phyloP scores from a whole-genome alignment of 2,797 vertebrate species.

The Sciurus carolinensis region DNA sequence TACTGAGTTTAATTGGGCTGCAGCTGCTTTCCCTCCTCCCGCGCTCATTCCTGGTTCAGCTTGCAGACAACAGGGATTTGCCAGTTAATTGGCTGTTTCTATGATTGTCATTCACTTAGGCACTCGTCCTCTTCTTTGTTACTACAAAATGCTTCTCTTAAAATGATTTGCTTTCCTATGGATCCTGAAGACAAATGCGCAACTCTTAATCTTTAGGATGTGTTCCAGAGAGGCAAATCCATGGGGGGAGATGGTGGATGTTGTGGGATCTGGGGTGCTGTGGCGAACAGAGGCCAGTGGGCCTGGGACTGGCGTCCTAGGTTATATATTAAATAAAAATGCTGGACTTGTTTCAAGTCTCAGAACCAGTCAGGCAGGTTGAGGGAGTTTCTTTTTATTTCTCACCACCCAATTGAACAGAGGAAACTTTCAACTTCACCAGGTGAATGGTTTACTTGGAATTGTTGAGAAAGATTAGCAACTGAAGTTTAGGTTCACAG shows the following conservation, averaged over 20 bases:
- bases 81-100: slow-evolving; percentile 82
- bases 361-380: slow-evolving; percentile 79
- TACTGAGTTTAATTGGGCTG: slow-evolving; percentile 82
- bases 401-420: slow-evolving; percentile 61
- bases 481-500: neutral
- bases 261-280: neutral
- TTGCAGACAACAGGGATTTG: slow-evolving; percentile 76
- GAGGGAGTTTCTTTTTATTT: slow-evolving; percentile 74
- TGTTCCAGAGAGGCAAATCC: neutral
- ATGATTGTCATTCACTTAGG: slow-evolving; percentile 64
- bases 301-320: neutral
- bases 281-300: neutral
- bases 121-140: slow-evolving; percentile 54
- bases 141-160: slow-evolving; percentile 73
- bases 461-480: slow-evolving; percentile 56
- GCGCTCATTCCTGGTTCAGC: slow-evolving; percentile 48
- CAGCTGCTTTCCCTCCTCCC: slow-evolving; percentile 73
- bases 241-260: neutral
- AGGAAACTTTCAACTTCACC: slow-evolving; percentile 54
- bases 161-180: slow-evolving; percentile 55
- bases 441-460: slow-evolving; percentile 68
- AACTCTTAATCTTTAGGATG: neutral
- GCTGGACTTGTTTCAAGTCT: slow-evolving; percentile 66
- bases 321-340: slow-evolving; percentile 75
- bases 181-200: neutral